Conservation (phyloP, 2,888 invertebrate species). For the Dyspetes luteomarginatus region DNA sequence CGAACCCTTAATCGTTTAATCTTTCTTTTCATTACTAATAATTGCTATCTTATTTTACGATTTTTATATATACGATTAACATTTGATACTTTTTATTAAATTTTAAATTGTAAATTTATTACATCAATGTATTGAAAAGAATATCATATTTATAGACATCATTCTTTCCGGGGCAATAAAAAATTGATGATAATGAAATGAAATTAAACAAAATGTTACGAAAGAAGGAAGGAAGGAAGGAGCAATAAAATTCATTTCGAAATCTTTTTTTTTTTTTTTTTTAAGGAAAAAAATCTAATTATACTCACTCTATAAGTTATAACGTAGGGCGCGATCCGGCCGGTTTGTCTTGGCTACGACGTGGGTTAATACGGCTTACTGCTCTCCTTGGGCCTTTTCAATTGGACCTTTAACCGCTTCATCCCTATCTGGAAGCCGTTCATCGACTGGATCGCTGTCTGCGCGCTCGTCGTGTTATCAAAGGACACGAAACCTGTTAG, state of each 20-base stretch:
- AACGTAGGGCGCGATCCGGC: conserved; percentile 81
- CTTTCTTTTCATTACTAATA: too few relatives aligned
- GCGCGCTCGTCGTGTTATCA: conserved; percentile 99
- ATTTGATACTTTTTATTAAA: too few relatives aligned
- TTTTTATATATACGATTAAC: too few relatives aligned
- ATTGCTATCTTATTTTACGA: too few relatives aligned
- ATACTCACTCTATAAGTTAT: conserved; percentile 80
- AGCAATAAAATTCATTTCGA: background rate
- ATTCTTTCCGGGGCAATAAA: too few relatives aligned
- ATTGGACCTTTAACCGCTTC: conserved; percentile 99
- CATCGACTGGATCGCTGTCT: conserved; percentile 99
- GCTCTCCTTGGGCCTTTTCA: conserved; percentile 99
- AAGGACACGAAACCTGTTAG: conserved; percentile 98
- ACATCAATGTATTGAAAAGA: too few relatives aligned
- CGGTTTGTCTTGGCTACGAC: conserved; percentile 86
- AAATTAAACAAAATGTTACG: too few relatives aligned
- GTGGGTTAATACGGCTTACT: conserved; percentile 98
- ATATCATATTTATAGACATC: too few relatives aligned
- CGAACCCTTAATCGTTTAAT: too few relatives aligned
- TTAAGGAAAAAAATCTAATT: background rate
- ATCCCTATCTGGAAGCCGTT: conserved; percentile 99
- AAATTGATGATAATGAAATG: background rate
- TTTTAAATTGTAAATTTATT: too few relatives aligned
- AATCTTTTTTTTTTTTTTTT: background rate
- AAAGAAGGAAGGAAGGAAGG: too few relatives aligned